Conservation (phyloP, 1,140 invertebrate genomes). For the Bombus waltoni region DNA sequence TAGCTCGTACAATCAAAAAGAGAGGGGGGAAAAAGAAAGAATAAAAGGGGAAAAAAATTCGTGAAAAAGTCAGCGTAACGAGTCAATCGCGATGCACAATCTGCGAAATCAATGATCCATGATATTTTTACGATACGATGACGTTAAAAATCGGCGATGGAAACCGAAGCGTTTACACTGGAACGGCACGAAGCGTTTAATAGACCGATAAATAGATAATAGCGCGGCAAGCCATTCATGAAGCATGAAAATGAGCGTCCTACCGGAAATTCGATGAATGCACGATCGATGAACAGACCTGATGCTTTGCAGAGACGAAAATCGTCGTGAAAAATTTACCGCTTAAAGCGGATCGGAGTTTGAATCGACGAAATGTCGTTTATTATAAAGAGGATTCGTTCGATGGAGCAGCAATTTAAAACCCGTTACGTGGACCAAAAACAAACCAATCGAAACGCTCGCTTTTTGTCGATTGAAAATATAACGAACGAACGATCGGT, state of each 20-base stretch:
- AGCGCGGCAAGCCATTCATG: slow-evolving; percentile 22
- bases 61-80: neutral
- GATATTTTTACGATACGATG: slow-evolving; percentile 5
- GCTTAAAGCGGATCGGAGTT: neutral
- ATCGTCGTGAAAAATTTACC: slow-evolving; percentile 7
- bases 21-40: neutral
- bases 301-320: neutral
- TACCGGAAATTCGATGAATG: slow-evolving; percentile 48
- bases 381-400: neutral
- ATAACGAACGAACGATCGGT: neutral
- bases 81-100: neutral
- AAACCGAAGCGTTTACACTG: slow-evolving; percentile 8
- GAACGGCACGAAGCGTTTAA: slow-evolving; percentile 42
- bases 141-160: slow-evolving; percentile 48
- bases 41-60: neutral
- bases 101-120: neutral
- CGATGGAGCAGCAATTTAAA: neutral
- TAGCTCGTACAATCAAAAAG: neutral
- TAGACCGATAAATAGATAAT: slow-evolving; percentile 63
- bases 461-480: neutral
- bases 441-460: neutral
- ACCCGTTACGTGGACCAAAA: too few relatives aligned
- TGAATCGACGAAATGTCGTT: neutral
- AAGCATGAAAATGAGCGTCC: slow-evolving; percentile 41
- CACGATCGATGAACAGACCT: neutral